Evolutionary conservation across 2,888 invertebrate genomes (phyloP), one percentile per base, ranked within the genome.

Genomic region (Agonum fuliginosum): DNA sequence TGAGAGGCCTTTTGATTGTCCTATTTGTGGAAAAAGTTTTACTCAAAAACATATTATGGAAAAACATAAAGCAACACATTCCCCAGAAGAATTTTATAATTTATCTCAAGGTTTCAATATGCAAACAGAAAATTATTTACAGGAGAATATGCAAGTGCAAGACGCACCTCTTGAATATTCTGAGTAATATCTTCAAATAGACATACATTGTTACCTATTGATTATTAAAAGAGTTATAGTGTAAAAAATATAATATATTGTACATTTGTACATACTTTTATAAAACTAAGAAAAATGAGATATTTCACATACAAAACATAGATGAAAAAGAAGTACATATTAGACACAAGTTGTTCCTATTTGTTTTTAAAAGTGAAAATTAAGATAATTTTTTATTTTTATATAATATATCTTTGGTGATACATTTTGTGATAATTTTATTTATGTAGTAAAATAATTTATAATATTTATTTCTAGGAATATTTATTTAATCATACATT

Each of bases 31-130:
- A n/a, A 82, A 80, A 78, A 81, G 79, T 75, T 84, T 84, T 79
- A 82, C 83, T 0, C 83, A 84, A 78, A 83, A 82, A 54, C 82
- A 81, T 79, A 82, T 82, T 20, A 79, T 83, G 48, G 82, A 80
- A 62, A 81, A 81, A 10, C 83, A 83, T 41, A 73, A 54, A 73
- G 24, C 54, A 0, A 73, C 54, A 3, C 73, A 73, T 58, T 43
- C 69, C 5, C 10, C 43, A 4, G 73, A 73, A 14, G 73, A 73
- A 12, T 51, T 22, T 58, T 54, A 37, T 17, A 20, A 73, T 17
- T 22, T 41, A 41, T 20, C 73, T 10, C 43, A 69, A 22, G 46
- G 6, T 73, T 24, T 58, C 22, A 41, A 41, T 14, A 41, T 54
- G 4, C 58, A 22, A 20, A 17, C 41, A 6, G 73, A 41, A 58